A percentile compares a stretch with the other conserved stretches of the same genome.
Evolutionary conservation across 2,797 vertebrate species (phyloP).

Genomic region (Hozukius guyotensis): DNA sequence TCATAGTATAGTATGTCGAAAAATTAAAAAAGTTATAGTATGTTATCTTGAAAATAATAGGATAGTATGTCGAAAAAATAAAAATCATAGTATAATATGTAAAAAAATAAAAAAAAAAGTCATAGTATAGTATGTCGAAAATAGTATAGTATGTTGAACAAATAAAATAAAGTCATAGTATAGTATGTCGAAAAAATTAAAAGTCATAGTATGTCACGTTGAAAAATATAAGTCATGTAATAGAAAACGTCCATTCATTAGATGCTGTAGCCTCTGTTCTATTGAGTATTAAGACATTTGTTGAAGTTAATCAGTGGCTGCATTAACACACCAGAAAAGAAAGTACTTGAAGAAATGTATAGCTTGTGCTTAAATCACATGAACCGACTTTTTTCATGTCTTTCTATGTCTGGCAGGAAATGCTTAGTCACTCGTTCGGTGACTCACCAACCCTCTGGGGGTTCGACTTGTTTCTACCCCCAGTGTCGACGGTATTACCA

Average conservation of each 20-base stretch:
- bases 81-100: no score
- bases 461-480: constrained; percentile 55
- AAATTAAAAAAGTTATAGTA: no score
- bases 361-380: background rate
- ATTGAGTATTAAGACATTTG: no score
- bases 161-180: no score
- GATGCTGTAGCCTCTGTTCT: background rate
- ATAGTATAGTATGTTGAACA: no score
- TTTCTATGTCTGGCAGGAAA: constrained; percentile 48
- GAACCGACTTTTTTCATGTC: background rate
- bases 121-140: no score
- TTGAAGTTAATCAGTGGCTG: background rate
- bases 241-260: background rate
- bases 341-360: background rate
- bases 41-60: background rate
- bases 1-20: background rate
- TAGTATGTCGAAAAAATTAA: no score
- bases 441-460: constrained; percentile 53
- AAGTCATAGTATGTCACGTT: no score
- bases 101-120: background rate
- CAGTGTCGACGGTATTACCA: constrained; percentile 29
- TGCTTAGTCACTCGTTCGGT: constrained; percentile 63
- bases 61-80: no score
- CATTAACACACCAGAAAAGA: background rate
- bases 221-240: no score